Base-by-base conservation (phyloP, 2,797 vertebrate species). In the Urosaurus nigricauda region DNA sequence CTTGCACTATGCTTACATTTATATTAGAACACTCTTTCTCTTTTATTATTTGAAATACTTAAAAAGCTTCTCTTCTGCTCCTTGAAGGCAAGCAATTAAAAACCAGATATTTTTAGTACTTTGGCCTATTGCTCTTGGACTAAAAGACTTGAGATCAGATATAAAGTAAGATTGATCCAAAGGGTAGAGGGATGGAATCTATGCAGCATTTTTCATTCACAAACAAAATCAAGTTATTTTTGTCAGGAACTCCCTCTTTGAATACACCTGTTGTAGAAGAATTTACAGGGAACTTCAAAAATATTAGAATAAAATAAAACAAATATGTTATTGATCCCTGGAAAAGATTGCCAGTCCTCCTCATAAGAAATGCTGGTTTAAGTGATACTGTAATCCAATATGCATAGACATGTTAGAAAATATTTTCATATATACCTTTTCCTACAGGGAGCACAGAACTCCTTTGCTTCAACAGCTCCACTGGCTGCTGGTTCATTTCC, bases 1-100 rank as follows among this genome's bases (percentile, higher is more conserved):
- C n/a, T 92, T 86, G 78, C 71, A 56, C 83, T 84, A 73, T 70
- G 78, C 83, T 82, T 82, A 86, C 58, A 86, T 84, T 89, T 79
- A 60, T 79, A 85, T 79, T 84, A 73, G 51, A 80, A 89, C 65
- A 85, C 32, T 71, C 87, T 73, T 89, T 90, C 65, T 19, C 87
- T 87, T 88, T 86, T 90, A 84, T 90, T 90, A 35, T 40, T 89
- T 82, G 88, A 5, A 2, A 3, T 51, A 51, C 60, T 80, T 63
- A 29, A 89, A 89, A 82, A 84, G 79, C 91, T 90, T 75, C 58
- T 87, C 70, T 1, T 79, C 80, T 13, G 29, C 86, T 86, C 75
- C 89, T 83, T 32, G 47, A 92, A 74, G 19, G 4, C 32, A 24
- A 75, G 79, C 88, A 82, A 81, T 86, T 82, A 86, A 89, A 82